Conservation (phyloP, 1,140 invertebrate species). For the Pseudomyrmex dendroicus region DNA sequence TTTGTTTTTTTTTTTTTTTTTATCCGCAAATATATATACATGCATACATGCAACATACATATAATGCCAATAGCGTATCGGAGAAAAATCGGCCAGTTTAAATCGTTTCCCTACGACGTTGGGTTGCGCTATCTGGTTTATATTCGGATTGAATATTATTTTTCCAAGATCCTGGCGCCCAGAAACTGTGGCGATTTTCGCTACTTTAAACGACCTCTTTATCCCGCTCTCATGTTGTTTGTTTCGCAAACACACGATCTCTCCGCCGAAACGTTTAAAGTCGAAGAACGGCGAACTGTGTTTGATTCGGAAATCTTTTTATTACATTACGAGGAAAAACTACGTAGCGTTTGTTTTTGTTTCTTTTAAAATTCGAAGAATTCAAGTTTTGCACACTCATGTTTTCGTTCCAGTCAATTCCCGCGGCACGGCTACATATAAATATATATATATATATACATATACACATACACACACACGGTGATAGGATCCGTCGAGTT, state of each 20-base stretch:
- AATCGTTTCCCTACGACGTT: slow-evolving; percentile 28
- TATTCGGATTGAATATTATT: slow-evolving; percentile 30
- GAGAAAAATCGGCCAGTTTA: slow-evolving; percentile 16
- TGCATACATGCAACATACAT: too few species aligned
- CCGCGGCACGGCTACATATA: neutral
- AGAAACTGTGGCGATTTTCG: slow-evolving; percentile 21
- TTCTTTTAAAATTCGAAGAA: neutral
- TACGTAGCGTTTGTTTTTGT: too few species aligned
- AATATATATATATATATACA: too few species aligned
- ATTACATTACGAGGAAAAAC: too few species aligned
- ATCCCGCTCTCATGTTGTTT: neutral
- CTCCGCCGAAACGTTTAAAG: slow-evolving; percentile 23
- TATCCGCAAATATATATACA: neutral
- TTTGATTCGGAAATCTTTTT: neutral
- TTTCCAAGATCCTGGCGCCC: neutral
- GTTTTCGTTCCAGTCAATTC: neutral
- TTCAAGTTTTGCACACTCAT: slow-evolving; percentile 9
- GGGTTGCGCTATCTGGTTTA: slow-evolving; percentile 11
- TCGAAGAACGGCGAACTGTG: neutral
- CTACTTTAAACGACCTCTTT: neutral
- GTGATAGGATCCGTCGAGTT: slow-evolving; percentile 6
- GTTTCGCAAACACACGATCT: slow-evolving; percentile 22
- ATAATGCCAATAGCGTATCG: neutral
- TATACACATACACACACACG: too few species aligned
- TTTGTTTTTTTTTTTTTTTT: slow-evolving; percentile 48